A percentile compares a stretch with the other conserved stretches of the same genome.
phyloP scores from a whole-genome alignment of 2,888 invertebrate genomes.

The Mystacides longicornis region DNA sequence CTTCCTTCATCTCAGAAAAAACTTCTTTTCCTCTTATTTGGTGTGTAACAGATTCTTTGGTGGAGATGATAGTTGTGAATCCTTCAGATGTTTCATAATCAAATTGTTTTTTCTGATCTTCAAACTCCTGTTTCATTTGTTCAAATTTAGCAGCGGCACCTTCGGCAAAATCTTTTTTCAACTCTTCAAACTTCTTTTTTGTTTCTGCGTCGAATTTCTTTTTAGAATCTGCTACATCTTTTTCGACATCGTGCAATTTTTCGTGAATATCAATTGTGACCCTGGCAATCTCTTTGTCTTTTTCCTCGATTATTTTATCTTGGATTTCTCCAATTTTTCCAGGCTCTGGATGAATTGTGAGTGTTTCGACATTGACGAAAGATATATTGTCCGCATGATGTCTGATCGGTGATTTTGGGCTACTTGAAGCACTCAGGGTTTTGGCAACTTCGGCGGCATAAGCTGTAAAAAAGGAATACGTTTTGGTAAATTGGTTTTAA shows the following conservation, averaged over 20 bases:
- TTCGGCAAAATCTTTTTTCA: constrained; percentile 24
- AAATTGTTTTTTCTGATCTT: constrained; percentile 15
- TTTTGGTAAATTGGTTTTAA: too few species aligned
- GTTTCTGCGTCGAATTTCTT: constrained; percentile 24
- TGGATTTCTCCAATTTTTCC: constrained; percentile 8
- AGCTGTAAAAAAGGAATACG: constrained; percentile 39
- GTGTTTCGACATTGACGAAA: constrained; percentile 43
- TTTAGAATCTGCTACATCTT: constrained; percentile 18
- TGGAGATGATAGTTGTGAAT: constrained; percentile 41
- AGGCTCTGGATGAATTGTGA: constrained; percentile 23
- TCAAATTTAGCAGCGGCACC: constrained; percentile 22
- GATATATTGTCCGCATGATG: constrained; percentile 43
- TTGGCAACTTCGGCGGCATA: constrained; percentile 39
- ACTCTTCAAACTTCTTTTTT: constrained; percentile 23
- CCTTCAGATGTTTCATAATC: constrained; percentile 3
- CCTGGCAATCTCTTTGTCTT: constrained; percentile 9
- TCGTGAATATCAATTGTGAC: constrained; percentile 15
- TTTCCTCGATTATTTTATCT: constrained; percentile 3
- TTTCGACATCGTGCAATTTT: constrained; percentile 24
- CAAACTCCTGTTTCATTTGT: constrained; percentile 24
- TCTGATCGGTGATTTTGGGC: constrained; percentile 45
- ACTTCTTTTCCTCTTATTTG: constrained; percentile 47
- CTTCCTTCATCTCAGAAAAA: constrained; percentile 44
- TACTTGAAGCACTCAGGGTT: constrained; percentile 37
- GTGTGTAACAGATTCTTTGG: constrained; percentile 46